A percentile compares a stretch with the other conserved stretches of the same genome.
phyloP scores from a whole-genome alignment of 2,888 invertebrate species.

The Microplitis manilae region DNA sequence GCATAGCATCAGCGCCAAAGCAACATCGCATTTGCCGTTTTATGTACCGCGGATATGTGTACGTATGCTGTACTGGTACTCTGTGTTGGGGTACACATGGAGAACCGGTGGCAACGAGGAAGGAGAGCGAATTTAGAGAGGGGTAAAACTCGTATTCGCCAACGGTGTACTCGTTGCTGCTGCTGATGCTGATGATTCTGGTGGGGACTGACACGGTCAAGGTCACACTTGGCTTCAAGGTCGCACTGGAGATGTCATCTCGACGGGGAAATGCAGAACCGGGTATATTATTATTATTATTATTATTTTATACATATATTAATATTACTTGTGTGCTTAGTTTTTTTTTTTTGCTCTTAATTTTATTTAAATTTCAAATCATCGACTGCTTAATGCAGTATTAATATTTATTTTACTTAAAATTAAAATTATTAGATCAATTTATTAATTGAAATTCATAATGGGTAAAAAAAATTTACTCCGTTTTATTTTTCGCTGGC shows the following conservation, averaged over 20 bases:
- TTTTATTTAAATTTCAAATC: background rate
- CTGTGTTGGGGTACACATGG: conserved; percentile 1
- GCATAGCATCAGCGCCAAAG: conserved; percentile 55
- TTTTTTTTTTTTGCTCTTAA: background rate
- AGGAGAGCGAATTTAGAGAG: conserved; percentile 29
- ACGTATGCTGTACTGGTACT: background rate
- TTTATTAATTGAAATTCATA: background rate
- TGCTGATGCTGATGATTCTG: conserved; percentile 5
- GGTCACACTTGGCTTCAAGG: conserved; percentile 67
- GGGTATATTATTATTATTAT: background rate
- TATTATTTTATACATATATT: background rate
- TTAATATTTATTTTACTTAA: background rate
- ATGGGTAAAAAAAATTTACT: background rate
- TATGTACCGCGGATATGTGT: conserved; percentile 50
- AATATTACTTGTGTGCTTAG: background rate
- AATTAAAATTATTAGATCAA: background rate
- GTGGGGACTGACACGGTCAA: conserved; percentile 68
- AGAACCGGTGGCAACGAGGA: conserved; percentile 48
- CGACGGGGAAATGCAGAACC: conserved; percentile 49
- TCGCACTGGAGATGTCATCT: conserved; percentile 67
- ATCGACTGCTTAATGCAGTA: background rate
- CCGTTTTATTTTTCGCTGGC: background rate
- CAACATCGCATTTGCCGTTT: conserved; percentile 62
- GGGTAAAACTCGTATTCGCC: conserved; percentile 33
- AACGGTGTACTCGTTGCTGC: background rate